Base-by-base conservation (phyloP, 2,113 vertebrate species). In the Ailuropoda melanoleuca region DNA sequence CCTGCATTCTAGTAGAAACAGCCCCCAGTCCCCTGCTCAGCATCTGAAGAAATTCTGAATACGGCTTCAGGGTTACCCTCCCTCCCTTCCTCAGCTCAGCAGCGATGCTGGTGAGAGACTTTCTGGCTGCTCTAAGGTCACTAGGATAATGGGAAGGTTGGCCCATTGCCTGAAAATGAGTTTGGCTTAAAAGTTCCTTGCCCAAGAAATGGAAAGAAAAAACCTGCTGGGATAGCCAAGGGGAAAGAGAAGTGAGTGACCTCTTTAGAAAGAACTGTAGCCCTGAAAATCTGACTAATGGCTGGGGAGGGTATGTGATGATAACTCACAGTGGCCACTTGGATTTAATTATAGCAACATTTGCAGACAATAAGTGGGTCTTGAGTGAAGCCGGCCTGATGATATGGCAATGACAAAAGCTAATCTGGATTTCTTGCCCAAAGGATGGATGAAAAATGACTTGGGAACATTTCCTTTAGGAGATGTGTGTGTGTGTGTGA, bases 321-420 rank as follows among this genome's bases (percentile, higher is more conserved):
- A 97, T 97, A 98, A 96, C 97, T 97, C 97, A 95, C 97, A 98
- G 97, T 46, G 34, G 90, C 97, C 97, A 97, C 98, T 98, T 98
- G 97, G 97, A 98, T 98, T 98, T 98, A 98, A 98, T 98, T 98
- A 98, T 97, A 97, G 97, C 94, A 98, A 97, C 98, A 98, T 98
- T 98, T 97, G 97, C 97, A 98, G 98, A 97, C 96, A 98, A 95
- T 98, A 97, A 98, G 94, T 98, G 97, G 97, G 95, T 95, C 97
- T 98, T 98, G 96, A 98, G 94, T 95, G 97, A 98, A 96, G 81
- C 91, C 1, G 24, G 97, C 75, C 88, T 97, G 97, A 97, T 97
- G 95, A 96, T 86, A 96, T 19, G 72, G 93, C 88, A 92, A 95
- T 89, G 96, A 97, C 97, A 98, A 95, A 97, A 97, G 91, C 90